Conservation (phyloP, 2,888 invertebrate species). For the Parapristionchus giblindavisi region DNA sequence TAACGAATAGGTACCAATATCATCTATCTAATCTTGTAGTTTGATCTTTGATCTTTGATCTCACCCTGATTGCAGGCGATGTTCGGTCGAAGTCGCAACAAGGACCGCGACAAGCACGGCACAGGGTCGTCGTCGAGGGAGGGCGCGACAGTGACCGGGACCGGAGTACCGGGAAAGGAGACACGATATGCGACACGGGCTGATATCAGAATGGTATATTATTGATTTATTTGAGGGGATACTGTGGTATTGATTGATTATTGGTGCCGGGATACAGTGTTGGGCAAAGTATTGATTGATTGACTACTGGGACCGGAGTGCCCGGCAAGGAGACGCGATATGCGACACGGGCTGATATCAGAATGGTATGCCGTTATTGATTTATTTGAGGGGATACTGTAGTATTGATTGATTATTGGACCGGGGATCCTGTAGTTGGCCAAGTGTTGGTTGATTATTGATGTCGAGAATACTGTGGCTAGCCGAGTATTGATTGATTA, state of each 20-base stretch:
- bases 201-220: too few species aligned
- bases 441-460: neutral
- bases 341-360: too few species aligned
- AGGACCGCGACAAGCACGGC: constrained; percentile 30
- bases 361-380: too few species aligned
- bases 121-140: neutral
- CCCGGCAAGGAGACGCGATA: constrained; percentile 8
- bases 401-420: too few species aligned
- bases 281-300: neutral
- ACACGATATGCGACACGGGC: constrained; percentile 25
- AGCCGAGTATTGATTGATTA: too few species aligned
- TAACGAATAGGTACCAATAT: too few species aligned
- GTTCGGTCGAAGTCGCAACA: constrained; percentile 26
- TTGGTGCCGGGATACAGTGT: constrained; percentile 2
- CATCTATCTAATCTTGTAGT: too few species aligned
- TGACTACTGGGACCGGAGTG: neutral
- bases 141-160: too few species aligned
- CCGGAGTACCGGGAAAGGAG: constrained; percentile 6
- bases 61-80: constrained; percentile 8
- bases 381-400: too few species aligned
- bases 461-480: too few species aligned
- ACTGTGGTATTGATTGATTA: too few species aligned
- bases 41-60: constrained; percentile 10
- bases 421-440: neutral
- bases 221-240: too few species aligned